A percentile compares a stretch with the other conserved stretches of the same genome.
phyloP scores from a whole-genome alignment of 1,140 invertebrate species.

The Cyphomyrmex costatus region DNA sequence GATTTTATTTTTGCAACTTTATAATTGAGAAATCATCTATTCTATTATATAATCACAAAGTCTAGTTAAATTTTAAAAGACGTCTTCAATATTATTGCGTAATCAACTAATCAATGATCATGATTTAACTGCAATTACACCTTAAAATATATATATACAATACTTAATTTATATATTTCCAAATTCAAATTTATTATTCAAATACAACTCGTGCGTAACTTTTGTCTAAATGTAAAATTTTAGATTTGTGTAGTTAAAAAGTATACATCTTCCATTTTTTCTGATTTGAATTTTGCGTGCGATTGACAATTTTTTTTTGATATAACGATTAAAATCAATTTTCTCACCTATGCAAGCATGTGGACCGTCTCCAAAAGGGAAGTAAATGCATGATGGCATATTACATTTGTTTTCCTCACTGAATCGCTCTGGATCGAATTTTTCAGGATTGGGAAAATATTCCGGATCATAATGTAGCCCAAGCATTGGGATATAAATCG shows the following conservation, averaged over 20 bases:
- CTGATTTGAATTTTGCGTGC: not conserved
- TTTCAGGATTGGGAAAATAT: constrained; percentile 90
- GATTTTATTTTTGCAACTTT: not conserved
- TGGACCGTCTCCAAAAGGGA: constrained; percentile 88
- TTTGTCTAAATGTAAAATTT: not conserved
- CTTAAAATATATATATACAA: not conserved
- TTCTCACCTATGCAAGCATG: constrained; percentile 87
- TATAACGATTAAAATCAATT: constrained; percentile 8
- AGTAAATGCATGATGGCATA: constrained; percentile 83
- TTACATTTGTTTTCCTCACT: constrained; percentile 84
- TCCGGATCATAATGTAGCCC: constrained; percentile 89
- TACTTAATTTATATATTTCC: not conserved
- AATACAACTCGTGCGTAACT: not conserved
- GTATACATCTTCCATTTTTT: not conserved
- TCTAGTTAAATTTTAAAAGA: not conserved
- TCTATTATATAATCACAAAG: not conserved
- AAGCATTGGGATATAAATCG: constrained; percentile 87
- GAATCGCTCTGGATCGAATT: constrained; percentile 93
- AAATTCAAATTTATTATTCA: not conserved
- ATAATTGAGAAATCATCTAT: not conserved
- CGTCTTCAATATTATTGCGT: not conserved
- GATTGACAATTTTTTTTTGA: not conserved
- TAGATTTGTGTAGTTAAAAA: not conserved
- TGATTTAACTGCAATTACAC: not conserved
- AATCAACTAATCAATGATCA: not conserved